These are phyloP conservation scores for Drosophila orosa DNA, from an alignment of 1,140 invertebrate species.

Conservation along the genomic window DNA sequence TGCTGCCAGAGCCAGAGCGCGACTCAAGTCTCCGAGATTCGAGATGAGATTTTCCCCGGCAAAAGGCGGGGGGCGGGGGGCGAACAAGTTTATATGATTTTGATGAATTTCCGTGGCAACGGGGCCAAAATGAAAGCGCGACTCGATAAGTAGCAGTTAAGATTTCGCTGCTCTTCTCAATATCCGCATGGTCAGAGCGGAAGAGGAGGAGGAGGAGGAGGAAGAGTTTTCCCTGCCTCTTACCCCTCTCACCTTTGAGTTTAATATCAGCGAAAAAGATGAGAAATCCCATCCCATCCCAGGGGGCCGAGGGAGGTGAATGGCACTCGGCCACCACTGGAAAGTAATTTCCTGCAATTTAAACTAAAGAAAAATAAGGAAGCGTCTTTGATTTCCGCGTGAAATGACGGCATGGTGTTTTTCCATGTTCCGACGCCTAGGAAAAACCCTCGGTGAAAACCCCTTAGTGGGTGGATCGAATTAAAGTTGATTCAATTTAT, in stretches of 20 bases:
- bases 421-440: background rate
- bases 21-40: conserved; percentile 17
- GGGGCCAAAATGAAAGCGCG: conserved; percentile 76
- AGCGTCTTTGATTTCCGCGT: conserved; percentile 83
- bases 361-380: conserved; percentile 83
- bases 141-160: conserved; percentile 81
- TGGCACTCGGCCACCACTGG: conserved; percentile 50
- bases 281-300: conserved; percentile 31
- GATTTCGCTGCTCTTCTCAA: conserved; percentile 69
- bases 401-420: conserved; percentile 43
- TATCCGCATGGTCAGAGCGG: conserved; percentile 60
- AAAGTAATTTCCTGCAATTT: conserved; percentile 83
- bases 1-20: conserved; percentile 22
- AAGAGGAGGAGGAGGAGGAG: conserved; percentile 5
- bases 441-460: background rate
- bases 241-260: conserved; percentile 60
- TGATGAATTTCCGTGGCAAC: conserved; percentile 83
- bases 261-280: conserved; percentile 68
- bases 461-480: conserved; percentile 32
- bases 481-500: conserved; percentile 78
- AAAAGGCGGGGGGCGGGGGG: background rate
- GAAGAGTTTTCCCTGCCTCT: conserved; percentile 5
- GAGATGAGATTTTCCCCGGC: conserved; percentile 36
- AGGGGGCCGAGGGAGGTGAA: background rate
- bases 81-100: conserved; percentile 80